These are phyloP conservation scores for Gopherus evgoodei DNA, from an alignment of 2,113 vertebrate genomes.

Conservation along the genomic window DNA sequence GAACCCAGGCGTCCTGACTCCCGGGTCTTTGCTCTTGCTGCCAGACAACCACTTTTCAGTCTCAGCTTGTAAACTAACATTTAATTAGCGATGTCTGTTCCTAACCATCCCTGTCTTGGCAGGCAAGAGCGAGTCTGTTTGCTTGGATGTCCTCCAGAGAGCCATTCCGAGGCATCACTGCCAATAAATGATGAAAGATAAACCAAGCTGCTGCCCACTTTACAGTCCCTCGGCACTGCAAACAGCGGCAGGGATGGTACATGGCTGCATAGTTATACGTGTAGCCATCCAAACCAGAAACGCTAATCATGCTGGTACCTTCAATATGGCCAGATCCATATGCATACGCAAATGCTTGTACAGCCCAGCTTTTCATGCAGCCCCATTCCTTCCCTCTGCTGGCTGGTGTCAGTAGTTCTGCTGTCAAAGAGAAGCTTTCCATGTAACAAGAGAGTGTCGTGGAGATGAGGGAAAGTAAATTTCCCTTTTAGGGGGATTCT, in stretches of 20 bases:
- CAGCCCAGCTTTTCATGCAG: conserved; percentile 4
- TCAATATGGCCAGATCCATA: conserved; percentile 20
- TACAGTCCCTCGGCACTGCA: background rate
- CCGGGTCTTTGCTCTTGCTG: background rate
- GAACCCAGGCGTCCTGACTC: background rate
- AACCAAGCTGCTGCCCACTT: background rate
- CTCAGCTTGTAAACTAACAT: background rate
- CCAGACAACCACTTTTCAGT: background rate
- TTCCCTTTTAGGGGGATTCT: background rate
- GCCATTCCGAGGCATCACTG: background rate
- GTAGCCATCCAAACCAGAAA: background rate
- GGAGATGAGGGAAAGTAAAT: background rate
- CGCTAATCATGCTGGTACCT: background rate
- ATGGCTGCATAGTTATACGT: background rate
- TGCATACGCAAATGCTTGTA: background rate
- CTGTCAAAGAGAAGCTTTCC: conserved; percentile 47
- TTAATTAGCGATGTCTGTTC: background rate
- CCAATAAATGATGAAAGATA: background rate
- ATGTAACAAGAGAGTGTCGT: conserved; percentile 29
- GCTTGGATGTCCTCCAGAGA: background rate
- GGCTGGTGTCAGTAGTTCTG: conserved; percentile 35
- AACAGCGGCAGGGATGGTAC: background rate
- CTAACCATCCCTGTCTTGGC: background rate
- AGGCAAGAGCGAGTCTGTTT: background rate
- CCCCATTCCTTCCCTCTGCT: conserved; percentile 56